Percentiles rank a stretch among this genome's conserved stretches.
Evolutionary conservation across 37 sponge, comb jelly and placozoan genomes (phyloP).

Genomic region (Aphrocallistes beatrix): DNA sequence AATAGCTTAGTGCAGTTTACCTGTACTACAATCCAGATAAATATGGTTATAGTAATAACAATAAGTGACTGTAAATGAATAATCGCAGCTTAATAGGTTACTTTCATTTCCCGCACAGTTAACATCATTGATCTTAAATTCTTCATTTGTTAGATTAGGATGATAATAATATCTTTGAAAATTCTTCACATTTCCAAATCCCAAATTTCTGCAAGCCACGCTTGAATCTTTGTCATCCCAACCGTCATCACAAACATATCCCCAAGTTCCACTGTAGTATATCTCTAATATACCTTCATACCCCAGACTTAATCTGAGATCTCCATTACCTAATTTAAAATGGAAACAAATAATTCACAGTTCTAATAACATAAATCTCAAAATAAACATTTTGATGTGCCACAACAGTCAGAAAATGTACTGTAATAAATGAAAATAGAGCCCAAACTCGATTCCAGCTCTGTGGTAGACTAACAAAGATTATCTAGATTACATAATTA

Average conservation of each 20-base stretch:
- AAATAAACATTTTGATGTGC: no score
- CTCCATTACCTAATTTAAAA: neutral
- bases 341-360: no score
- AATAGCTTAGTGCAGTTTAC: neutral
- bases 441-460: no score
- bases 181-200: neutral
- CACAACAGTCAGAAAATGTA: no score
- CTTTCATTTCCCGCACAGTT: neutral
- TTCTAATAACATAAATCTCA: no score
- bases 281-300: neutral
- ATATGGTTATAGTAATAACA: neutral
- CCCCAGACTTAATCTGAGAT: neutral
- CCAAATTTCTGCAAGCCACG: neutral
- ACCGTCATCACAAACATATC: neutral
- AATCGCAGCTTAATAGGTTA: neutral
- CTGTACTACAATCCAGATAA: neutral
- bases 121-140: neutral
- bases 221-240: neutral
- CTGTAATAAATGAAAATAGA: no score
- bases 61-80: neutral
- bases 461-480: no score
- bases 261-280: neutral
- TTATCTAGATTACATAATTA: no score
- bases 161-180: neutral
- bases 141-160: neutral